Evolutionary conservation across 2,888 invertebrate genomes (phyloP).

Genomic region (Morpho deidamia): DNA sequence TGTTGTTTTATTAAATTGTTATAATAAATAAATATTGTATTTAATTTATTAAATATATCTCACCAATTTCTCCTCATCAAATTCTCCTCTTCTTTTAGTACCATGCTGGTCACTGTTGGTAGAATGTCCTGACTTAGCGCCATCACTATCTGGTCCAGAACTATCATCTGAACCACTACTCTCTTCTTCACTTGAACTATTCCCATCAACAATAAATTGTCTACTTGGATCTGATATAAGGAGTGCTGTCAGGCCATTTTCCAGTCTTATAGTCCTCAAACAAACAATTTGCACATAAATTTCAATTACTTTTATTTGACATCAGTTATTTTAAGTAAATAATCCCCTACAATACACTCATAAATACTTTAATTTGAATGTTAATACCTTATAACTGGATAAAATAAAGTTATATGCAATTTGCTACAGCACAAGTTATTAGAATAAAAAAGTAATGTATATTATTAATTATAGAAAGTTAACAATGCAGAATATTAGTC

Average conservation of each 20-base stretch:
- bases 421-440: no score
- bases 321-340: no score
- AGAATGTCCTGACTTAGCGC: constrained; percentile 50
- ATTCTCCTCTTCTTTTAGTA: constrained; percentile 43
- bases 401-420: no score
- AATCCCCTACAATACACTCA: no score
- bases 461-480: no score
- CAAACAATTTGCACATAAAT: neutral
- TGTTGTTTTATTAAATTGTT: neutral
- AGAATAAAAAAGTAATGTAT: no score
- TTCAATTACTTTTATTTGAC: no score
- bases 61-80: constrained; percentile 70
- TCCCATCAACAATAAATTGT: constrained; percentile 36
- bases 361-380: no score
- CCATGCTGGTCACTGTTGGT: constrained; percentile 55
- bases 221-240: constrained; percentile 82
- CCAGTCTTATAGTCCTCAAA: constrained; percentile 79
- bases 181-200: constrained; percentile 53
- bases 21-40: neutral
- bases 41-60: constrained; percentile 26
- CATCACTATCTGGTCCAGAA: constrained; percentile 64
- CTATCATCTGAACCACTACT: constrained; percentile 47
- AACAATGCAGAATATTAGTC: no score
- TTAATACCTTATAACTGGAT: no score
- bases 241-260: constrained; percentile 85